phyloP scores from a whole-genome alignment of 2,113 vertebrate species.

The Dunckerocampus dactyliophorus region DNA sequence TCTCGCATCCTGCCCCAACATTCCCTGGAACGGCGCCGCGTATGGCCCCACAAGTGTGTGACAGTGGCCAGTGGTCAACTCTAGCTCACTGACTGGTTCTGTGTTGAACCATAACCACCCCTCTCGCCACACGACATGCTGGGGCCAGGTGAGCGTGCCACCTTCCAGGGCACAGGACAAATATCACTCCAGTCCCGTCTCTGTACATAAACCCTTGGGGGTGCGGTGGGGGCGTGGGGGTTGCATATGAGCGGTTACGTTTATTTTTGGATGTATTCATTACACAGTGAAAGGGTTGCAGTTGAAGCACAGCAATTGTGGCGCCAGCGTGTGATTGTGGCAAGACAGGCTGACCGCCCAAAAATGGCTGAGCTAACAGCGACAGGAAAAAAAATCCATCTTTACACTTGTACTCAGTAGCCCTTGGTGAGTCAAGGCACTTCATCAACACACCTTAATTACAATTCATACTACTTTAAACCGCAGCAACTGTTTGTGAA shows the following conservation, averaged over 20 bases:
- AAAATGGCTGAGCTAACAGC: conserved; percentile 92
- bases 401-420: conserved; percentile 66
- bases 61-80: conserved; percentile 58
- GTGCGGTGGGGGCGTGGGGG: conserved; percentile 55
- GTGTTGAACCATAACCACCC: conserved; percentile 65
- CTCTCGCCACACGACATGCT: conserved; percentile 45
- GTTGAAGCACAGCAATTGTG: conserved; percentile 81
- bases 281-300: conserved; percentile 82
- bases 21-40: conserved; percentile 28
- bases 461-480: conserved; percentile 53
- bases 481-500: conserved; percentile 30
- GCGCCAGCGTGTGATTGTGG: conserved; percentile 92
- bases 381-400: conserved; percentile 64
- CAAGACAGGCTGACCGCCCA: conserved; percentile 88
- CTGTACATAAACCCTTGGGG: conserved; percentile 57
- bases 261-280: conserved; percentile 92
- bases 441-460: conserved; percentile 75
- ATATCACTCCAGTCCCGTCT: conserved; percentile 75
- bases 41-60: conserved; percentile 38
- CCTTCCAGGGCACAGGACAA: conserved; percentile 61
- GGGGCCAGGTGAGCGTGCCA: conserved; percentile 65
- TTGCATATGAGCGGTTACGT: conserved; percentile 69
- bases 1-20: conserved; percentile 28
- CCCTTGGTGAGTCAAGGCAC: conserved; percentile 37
- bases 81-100: conserved; percentile 61